Conservation (phyloP, 1,140 invertebrate genomes). For the Zaprionus tsacasi region DNA sequence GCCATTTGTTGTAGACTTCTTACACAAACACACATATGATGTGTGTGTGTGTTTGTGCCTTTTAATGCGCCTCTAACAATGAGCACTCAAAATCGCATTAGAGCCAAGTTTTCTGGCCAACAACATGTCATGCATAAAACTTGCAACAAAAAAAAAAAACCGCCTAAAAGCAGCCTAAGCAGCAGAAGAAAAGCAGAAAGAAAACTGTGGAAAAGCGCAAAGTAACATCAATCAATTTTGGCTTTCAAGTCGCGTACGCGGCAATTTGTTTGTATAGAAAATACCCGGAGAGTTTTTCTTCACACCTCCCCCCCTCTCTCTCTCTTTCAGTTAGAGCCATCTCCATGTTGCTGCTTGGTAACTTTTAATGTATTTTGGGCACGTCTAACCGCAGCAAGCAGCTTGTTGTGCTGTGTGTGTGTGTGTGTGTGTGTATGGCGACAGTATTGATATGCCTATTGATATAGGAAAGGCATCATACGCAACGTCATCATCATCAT, state of each 20-base stretch:
- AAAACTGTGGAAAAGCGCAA: slow-evolving; percentile 35
- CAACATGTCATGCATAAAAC: slow-evolving; percentile 43
- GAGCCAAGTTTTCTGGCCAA: slow-evolving; percentile 48
- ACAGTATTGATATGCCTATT: slow-evolving; percentile 76
- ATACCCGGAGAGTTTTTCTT: slow-evolving; percentile 61
- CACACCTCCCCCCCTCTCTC: background rate
- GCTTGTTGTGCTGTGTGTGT: slow-evolving; percentile 4
- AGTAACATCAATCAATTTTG: slow-evolving; percentile 81
- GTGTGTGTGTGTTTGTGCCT: slow-evolving; percentile 8
- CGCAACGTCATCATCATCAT: slow-evolving; percentile 39
- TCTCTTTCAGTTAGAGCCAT: background rate
- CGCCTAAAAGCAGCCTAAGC: slow-evolving; percentile 52
- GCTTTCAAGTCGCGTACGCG: slow-evolving; percentile 80
- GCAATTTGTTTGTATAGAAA: slow-evolving; percentile 83
- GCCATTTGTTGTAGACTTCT: slow-evolving; percentile 19
- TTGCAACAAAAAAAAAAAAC: slow-evolving; percentile 45
- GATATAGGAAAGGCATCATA: slow-evolving; percentile 63
- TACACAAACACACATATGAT: background rate
- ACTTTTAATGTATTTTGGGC: slow-evolving; percentile 81
- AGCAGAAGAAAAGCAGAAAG: background rate
- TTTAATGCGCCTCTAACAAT: slow-evolving; percentile 72
- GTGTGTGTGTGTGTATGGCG: slow-evolving; percentile 8
- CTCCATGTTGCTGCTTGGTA: slow-evolving; percentile 50
- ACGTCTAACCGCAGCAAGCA: slow-evolving; percentile 70
- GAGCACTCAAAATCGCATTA: slow-evolving; percentile 82